Conservation (phyloP, 2,797 vertebrate genomes). For the Sebastes flavidus region DNA sequence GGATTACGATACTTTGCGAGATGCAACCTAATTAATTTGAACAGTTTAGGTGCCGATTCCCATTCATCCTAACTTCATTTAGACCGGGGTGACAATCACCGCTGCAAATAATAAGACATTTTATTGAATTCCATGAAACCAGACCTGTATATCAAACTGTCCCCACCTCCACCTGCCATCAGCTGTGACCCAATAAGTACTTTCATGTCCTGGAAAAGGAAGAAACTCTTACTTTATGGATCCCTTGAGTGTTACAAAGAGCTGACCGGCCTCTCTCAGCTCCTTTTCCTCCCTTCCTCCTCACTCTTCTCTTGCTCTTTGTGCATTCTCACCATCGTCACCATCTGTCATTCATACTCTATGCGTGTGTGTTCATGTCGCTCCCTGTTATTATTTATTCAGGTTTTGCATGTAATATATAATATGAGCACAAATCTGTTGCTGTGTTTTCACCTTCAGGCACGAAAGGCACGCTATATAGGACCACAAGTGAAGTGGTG, state of each 20-base stretch:
- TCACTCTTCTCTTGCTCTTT: background rate
- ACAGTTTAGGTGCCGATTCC: background rate
- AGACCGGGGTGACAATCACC: background rate
- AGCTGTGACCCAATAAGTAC: background rate
- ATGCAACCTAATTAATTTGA: background rate
- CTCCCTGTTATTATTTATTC: constrained; percentile 31
- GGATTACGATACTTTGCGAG: background rate
- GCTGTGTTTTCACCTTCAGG: background rate
- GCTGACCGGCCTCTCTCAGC: constrained; percentile 19
- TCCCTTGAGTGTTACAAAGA: background rate
- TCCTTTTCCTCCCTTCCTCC: background rate
- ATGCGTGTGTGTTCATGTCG: constrained; percentile 8
- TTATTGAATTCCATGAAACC: background rate
- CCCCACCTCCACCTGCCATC: background rate
- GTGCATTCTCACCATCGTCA: background rate
- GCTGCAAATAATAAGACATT: background rate
- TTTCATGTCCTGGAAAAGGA: background rate
- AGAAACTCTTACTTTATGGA: background rate
- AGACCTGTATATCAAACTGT: background rate
- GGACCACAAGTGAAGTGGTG: constrained; percentile 6
- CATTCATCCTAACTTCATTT: background rate
- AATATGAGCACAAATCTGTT: background rate
- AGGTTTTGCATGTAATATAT: constrained; percentile 26
- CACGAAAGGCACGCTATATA: background rate
- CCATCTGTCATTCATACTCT: constrained; percentile 33